Evolutionary conservation across 2,888 invertebrate genomes (phyloP), one percentile per base, ranked within the genome.

Genomic region (Phania funesta): DNA sequence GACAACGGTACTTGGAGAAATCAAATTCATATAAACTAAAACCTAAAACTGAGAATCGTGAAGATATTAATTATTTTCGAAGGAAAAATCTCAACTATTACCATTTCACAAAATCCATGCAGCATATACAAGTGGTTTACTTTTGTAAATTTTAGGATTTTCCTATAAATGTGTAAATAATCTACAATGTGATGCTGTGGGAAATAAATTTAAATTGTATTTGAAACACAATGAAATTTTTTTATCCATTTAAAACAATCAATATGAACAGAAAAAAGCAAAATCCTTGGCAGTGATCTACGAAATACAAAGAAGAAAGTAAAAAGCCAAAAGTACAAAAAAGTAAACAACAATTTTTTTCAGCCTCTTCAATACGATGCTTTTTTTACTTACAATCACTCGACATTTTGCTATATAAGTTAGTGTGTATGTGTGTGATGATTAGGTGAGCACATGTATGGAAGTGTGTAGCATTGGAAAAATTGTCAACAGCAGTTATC

Each of bases 251-350:
- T 64, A 56, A 74, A 64, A 56, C 41, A 74, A 74, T 60, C 54
- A 56, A 60, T 41, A 41, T 32, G 8, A 46, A n/a, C 20, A 32
- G 20, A 46, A 18, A 56, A 67, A 64, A 56, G 35, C 3, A 54
- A 54, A 62, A 54, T 67, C 82, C 81, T 82, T 82, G 82, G 77
- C 82, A 82, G 58, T 82, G 82, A 78, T 74, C 73, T 82, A 74
- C 67, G 56, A 71, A 48, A 56, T 20, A 54, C 13, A 64, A 62
- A 32, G 6, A 65, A 65, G n/a, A 50, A 71, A 46, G 9, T n/a
- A 26, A 0, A 11, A 50, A 38, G 38, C 38, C 41, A 26, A 67
- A 18, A 38, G 24, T 8, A 18, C 9, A 44, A 52, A 35, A 79
- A 13, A 44, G 1, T 41, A 22, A 65, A 11, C 7, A 48, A 46